These are phyloP conservation scores for Trichechus manatus DNA, from an alignment of 2,113 vertebrate genomes.

Conservation along the genomic window DNA sequence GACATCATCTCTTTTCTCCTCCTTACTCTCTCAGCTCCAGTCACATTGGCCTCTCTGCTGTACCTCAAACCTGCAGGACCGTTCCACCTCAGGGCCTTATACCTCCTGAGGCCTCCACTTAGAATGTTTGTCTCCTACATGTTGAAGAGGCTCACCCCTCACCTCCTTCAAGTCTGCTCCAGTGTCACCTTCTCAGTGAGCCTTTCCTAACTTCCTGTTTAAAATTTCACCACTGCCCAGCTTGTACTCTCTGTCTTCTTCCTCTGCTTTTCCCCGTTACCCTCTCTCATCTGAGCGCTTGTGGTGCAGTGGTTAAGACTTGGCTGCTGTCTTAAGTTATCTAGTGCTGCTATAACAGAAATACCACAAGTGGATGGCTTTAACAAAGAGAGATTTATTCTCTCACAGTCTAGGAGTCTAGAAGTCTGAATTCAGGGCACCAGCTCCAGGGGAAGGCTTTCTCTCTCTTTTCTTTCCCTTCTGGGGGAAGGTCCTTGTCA, in stretches of 20 bases:
- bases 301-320: too few species aligned
- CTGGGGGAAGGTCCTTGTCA: too few species aligned
- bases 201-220: not conserved
- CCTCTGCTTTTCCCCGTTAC: too few species aligned
- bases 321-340: too few species aligned
- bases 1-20: not conserved
- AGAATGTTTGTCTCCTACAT: not conserved
- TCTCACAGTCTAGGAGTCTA: too few species aligned
- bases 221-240: rapidly evolving
- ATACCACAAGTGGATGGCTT: too few species aligned
- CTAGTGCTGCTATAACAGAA: too few species aligned
- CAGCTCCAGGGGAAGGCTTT: too few species aligned
- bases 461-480: too few species aligned
- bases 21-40: not conserved
- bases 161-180: not conserved
- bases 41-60: not conserved
- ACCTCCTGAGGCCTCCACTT: not conserved
- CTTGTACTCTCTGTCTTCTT: not conserved
- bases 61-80: not conserved
- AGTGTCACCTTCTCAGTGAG: not conserved
- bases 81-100: not conserved
- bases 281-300: not conserved
- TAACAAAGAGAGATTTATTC: too few species aligned
- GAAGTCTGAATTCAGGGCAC: too few species aligned
- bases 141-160: not conserved